Evolutionary conservation across 2,888 invertebrate species (phyloP).

Genomic region (Dusona sp.): DNA sequence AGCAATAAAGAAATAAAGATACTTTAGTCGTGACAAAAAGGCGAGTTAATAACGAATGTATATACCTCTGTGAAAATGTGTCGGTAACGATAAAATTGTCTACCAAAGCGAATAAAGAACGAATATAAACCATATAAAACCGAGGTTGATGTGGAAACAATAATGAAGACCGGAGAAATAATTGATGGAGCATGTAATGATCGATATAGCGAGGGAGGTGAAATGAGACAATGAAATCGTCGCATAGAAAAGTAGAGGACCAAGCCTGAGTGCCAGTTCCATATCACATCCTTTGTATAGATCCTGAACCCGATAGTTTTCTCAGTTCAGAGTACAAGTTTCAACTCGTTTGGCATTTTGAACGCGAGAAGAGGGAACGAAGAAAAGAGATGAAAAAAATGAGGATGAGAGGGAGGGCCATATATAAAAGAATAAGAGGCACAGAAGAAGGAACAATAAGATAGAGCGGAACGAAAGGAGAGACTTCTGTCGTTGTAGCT

Average conservation of each 20-base stretch:
- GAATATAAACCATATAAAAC: neutral
- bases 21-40: too few species aligned
- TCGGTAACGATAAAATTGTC: neutral
- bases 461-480: neutral
- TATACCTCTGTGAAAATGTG: neutral
- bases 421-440: constrained; percentile 15
- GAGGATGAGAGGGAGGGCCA: constrained; percentile 17
- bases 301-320: constrained; percentile 3
- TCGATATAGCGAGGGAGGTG: neutral
- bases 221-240: neutral
- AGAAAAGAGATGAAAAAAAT: neutral
- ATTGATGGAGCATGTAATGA: neutral
- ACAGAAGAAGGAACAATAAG: constrained; percentile 12
- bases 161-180: neutral
- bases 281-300: neutral
- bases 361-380: constrained; percentile 26
- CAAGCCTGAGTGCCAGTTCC: neutral
- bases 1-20: too few species aligned
- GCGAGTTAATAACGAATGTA: too few species aligned
- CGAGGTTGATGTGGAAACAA: neutral
- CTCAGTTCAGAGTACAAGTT: constrained; percentile 60
- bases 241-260: neutral
- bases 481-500: constrained; percentile 42
- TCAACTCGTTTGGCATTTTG: constrained; percentile 64
- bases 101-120: too few species aligned